Conservation (phyloP, 2,797 vertebrate genomes). For the Mionectes olivaceus region DNA sequence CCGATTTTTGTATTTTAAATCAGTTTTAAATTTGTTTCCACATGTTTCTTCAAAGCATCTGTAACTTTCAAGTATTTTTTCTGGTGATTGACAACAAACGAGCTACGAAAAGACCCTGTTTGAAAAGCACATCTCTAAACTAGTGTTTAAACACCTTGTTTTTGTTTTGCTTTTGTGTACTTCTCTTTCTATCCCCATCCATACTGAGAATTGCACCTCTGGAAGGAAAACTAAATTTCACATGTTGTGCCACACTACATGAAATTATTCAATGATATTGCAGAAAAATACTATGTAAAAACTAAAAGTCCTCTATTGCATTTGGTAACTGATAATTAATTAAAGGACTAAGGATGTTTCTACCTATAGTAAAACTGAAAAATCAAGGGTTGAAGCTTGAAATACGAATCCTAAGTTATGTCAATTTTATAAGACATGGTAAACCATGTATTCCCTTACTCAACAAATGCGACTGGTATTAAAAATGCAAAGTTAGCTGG, state of each 20-base stretch:
- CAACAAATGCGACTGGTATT: background rate
- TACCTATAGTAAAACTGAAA: background rate
- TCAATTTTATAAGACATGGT: background rate
- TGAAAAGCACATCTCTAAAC: background rate
- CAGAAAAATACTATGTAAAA: background rate
- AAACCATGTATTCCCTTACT: background rate
- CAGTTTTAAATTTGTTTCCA: background rate
- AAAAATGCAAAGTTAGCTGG: background rate
- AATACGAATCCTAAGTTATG: background rate
- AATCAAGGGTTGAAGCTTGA: background rate
- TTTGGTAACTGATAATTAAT: background rate
- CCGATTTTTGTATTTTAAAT: background rate
- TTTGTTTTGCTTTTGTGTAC: background rate
- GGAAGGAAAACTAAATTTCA: background rate
- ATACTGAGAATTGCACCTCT: background rate
- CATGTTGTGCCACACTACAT: background rate
- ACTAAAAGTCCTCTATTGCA: background rate
- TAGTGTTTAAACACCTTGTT: background rate
- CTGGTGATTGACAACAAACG: background rate
- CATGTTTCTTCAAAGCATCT: background rate
- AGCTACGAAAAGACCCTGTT: background rate
- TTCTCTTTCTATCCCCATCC: background rate
- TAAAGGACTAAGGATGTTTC: background rate
- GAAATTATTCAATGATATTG: background rate
- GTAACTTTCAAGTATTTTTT: background rate